A percentile compares a stretch with the other conserved stretches of the same genome.
These are phyloP conservation scores for Sclerurus mexicanus DNA, from an alignment of 2,113 vertebrate species.

Conservation along the genomic window DNA sequence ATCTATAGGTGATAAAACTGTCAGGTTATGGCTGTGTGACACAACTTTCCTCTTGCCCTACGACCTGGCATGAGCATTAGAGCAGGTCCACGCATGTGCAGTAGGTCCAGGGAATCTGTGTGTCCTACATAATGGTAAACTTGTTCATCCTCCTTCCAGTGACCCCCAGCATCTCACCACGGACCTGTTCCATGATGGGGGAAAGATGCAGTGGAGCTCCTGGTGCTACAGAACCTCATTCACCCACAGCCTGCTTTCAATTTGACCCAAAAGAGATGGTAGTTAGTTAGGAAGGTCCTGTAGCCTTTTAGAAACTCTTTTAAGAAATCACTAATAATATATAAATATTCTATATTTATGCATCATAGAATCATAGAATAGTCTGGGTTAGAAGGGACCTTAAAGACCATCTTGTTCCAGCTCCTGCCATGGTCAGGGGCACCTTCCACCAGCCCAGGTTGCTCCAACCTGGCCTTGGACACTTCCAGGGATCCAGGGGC, in stretches of 20 bases:
- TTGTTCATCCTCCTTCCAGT: not conserved
- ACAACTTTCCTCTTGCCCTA: not conserved
- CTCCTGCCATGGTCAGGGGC: not conserved
- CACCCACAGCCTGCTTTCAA: not conserved
- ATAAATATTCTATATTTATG: not conserved
- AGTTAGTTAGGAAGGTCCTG: not conserved
- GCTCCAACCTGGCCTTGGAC: not conserved
- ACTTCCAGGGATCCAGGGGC: not conserved
- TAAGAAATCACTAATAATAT: not conserved
- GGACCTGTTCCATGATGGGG: not conserved
- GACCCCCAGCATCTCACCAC: not conserved
- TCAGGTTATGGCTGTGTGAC: not conserved
- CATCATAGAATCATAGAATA: not conserved
- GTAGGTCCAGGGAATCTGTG: not conserved
- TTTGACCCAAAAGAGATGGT: not conserved
- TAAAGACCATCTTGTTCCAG: no score
- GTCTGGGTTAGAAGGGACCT: not conserved
- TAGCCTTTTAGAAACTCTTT: not conserved
- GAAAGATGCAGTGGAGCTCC: not conserved
- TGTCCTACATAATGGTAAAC: fast-evolving
- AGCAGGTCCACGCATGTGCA: fast-evolving
- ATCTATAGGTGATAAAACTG: fast-evolving
- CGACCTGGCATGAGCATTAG: not conserved
- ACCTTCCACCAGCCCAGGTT: fast-evolving
- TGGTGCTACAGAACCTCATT: not conserved